Evolutionary conservation across 2,113 vertebrate species (phyloP), one percentile per base, ranked within the genome.

Genomic region (Malurus cyaneus): DNA sequence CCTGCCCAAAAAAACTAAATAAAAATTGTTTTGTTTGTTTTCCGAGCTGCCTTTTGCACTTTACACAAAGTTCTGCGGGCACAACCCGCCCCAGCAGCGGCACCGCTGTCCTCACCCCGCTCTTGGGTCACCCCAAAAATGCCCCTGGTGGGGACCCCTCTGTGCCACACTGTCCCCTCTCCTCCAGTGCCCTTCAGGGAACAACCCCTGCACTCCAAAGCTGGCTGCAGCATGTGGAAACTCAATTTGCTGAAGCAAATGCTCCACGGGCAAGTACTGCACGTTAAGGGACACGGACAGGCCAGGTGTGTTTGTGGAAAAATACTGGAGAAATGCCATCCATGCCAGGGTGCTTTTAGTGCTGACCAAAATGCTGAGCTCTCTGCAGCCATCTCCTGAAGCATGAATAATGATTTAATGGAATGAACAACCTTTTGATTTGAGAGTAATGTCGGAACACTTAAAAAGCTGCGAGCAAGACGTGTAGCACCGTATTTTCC

Each of bases 401-500:
- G 80, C 79, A 16, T 61, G 86, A 71, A 67, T n/a, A 56, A 73
- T 92, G 91, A 80, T 56, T 91, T 60, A 69, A 85, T 93, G 94
- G 96, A 97, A 98, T 87, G 92, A 91, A 94, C 82, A 79, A 85
- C 70, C 46, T 62, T 77, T 95, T 94, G 52, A 31, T 73, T 76
- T 24, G 56, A 65, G 77, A 91, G 34, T 11, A 88, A 80, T 46
- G 86, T 88, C 78, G 62, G 89, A 95, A 95, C 81, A 70, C 80
- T 95, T 47, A 57, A 71, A 91, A 80, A 94, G 80, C 90, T 54
- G 84, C 64, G 86, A 97, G 82, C 89, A 92, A 86, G 85, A 88
- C 73, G 36, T 53, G 56, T 93, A 98, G 97, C 97, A 97, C 97
- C 83, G 7, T 89, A 67, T 92, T 94, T 88, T 89, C 80, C 94